Percentiles rank a stretch among this genome's conserved stretches.
These are phyloP conservation scores for Dufourea novaeangliae DNA, from an alignment of 1,140 invertebrate genomes.

Conservation along the genomic window DNA sequence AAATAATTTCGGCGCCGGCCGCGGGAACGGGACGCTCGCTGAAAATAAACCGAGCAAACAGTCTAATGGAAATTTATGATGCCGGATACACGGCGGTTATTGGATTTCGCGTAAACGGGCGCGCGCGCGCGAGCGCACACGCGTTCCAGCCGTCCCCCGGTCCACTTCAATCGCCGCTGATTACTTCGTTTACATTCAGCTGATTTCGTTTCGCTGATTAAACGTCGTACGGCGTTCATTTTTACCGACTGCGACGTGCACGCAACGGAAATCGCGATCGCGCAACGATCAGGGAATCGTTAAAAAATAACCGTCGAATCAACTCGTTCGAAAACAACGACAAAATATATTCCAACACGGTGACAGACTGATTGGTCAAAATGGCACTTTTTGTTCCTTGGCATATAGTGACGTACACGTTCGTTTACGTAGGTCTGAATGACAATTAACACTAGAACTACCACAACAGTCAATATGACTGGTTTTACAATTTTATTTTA, in stretches of 20 bases:
- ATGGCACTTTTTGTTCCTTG: no score
- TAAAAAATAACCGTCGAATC: background rate
- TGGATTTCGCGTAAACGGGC: constrained; percentile 18
- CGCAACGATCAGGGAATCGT: background rate
- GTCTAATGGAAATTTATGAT: constrained; percentile 40
- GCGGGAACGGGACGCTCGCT: background rate
- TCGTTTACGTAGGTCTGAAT: no score
- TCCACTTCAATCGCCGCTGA: constrained; percentile 24
- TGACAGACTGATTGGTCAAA: no score
- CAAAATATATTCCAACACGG: no score
- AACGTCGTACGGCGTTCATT: background rate
- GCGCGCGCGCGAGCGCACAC: no score
- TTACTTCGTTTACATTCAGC: constrained; percentile 38
- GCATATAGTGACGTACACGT: no score
- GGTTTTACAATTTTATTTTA: no score
- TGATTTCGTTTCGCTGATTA: constrained; percentile 27
- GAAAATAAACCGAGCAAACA: constrained; percentile 18
- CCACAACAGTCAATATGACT: no score
- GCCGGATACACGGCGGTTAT: constrained; percentile 26
- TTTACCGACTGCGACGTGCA: background rate
- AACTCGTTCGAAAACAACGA: no score
- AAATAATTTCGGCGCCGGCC: constrained; percentile 11
- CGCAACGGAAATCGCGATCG: background rate
- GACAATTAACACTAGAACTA: no score
- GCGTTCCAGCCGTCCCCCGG: background rate